These are phyloP conservation scores for Sylvilagus floridanus DNA, from an alignment of 2,797 vertebrate species.

Conservation along the genomic window DNA sequence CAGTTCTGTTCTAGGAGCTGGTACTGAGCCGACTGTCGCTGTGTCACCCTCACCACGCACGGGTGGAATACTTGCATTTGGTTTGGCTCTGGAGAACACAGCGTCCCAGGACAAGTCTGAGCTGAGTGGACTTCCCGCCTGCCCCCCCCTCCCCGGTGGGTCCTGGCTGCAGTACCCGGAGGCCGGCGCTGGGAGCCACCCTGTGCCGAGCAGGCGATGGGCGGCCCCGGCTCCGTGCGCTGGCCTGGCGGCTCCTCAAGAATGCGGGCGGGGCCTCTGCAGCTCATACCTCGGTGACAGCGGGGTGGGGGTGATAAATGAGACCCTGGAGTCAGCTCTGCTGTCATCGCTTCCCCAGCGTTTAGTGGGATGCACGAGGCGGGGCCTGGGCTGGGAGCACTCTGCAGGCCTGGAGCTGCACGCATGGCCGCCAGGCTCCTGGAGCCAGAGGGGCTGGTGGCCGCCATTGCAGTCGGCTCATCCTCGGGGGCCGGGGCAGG, in stretches of 20 bases:
- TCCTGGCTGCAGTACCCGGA: background rate
- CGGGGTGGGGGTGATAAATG: slow-evolving; percentile 45
- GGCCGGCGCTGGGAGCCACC: too few relatives aligned
- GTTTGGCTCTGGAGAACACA: background rate
- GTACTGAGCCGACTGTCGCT: background rate
- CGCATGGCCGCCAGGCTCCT: rapidly evolving
- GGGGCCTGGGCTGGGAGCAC: background rate
- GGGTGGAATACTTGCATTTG: rapidly evolving
- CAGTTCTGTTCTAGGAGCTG: slow-evolving; percentile 60
- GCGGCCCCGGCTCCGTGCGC: background rate
- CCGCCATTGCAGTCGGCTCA: background rate
- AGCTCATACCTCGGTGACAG: slow-evolving; percentile 33
- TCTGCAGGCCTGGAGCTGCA: background rate
- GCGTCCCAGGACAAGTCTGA: background rate
- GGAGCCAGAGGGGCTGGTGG: background rate
- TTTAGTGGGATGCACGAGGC: background rate
- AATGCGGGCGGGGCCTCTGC: background rate
- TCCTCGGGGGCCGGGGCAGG: background rate
- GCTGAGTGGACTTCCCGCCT: background rate
- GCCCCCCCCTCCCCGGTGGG: background rate
- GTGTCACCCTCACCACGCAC: background rate
- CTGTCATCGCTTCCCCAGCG: background rate
- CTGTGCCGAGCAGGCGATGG: too few relatives aligned
- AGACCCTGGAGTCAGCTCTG: background rate
- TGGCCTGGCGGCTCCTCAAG: slow-evolving; percentile 37